Evolutionary conservation across 1,140 invertebrate genomes (phyloP).

Genomic region (Brachionus calyciflorus): DNA sequence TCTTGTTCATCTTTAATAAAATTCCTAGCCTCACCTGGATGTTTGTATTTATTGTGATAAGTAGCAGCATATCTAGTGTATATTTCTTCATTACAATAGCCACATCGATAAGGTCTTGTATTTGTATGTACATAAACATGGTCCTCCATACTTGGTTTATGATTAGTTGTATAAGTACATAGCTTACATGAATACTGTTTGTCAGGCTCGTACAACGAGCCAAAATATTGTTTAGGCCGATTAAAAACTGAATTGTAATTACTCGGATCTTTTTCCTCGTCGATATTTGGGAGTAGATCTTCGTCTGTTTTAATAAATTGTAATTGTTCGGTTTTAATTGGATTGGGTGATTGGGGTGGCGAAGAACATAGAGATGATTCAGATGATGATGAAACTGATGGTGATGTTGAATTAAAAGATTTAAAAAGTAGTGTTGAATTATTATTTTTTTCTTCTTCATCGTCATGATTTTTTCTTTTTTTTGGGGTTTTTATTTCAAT

Average conservation of each 20-base stretch:
- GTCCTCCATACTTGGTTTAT: constrained; percentile 46
- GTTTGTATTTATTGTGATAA: constrained; percentile 47
- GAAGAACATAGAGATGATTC: constrained; percentile 21
- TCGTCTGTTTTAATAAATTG: constrained; percentile 5
- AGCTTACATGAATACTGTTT: constrained; percentile 47
- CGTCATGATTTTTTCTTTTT: neutral
- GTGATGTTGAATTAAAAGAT: neutral
- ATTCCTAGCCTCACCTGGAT: constrained; percentile 41
- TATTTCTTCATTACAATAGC: constrained; percentile 46
- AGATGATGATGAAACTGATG: constrained; percentile 10
- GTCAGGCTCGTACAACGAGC: constrained; percentile 41
- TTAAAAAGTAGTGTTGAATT: neutral
- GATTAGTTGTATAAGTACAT: constrained; percentile 45
- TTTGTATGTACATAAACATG: constrained; percentile 46
- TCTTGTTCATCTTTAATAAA: constrained; percentile 44
- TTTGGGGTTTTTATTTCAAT: neutral
- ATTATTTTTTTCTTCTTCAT: neutral
- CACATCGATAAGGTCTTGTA: constrained; percentile 43
- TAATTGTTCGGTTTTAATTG: neutral
- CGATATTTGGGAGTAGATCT: neutral
- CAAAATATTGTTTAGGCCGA: constrained; percentile 46
- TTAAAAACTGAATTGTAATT: constrained; percentile 19
- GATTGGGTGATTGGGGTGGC: constrained; percentile 5
- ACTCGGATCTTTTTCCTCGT: neutral
- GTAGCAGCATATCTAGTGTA: constrained; percentile 46